These are phyloP conservation scores for Megaceryle torquata DNA, from an alignment of 2,113 vertebrate species.

Conservation along the genomic window DNA sequence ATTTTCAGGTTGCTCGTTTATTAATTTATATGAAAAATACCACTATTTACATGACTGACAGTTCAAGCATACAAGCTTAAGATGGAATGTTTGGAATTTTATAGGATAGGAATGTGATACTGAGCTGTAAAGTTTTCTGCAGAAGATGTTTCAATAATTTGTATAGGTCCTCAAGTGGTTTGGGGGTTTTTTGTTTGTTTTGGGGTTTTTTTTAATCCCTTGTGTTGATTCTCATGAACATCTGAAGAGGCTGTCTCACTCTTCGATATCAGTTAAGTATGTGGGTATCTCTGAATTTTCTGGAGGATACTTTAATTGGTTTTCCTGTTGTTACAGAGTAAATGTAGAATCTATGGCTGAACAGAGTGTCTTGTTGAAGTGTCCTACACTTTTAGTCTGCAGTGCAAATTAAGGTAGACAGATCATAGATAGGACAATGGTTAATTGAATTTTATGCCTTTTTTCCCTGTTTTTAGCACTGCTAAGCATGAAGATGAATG, in stretches of 20 bases:
- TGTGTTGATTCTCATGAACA: background rate
- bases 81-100: background rate
- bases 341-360: background rate
- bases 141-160: background rate
- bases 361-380: background rate
- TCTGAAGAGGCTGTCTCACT: background rate
- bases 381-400: background rate
- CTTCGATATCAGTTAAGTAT: background rate
- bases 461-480: background rate
- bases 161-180: background rate
- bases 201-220: background rate
- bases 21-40: background rate
- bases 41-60: background rate
- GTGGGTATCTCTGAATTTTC: background rate
- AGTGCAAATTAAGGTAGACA: background rate
- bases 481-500: background rate
- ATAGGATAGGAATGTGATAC: background rate
- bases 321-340: background rate
- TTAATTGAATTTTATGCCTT: conserved; percentile 5
- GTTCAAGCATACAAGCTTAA: background rate
- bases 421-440: background rate
- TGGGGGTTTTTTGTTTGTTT: no score
- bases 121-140: background rate
- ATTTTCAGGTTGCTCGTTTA: background rate
- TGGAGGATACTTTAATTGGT: background rate